Base-by-base conservation (phyloP, 2,113 vertebrate species). In the Gymnobelideus leadbeateri region DNA sequence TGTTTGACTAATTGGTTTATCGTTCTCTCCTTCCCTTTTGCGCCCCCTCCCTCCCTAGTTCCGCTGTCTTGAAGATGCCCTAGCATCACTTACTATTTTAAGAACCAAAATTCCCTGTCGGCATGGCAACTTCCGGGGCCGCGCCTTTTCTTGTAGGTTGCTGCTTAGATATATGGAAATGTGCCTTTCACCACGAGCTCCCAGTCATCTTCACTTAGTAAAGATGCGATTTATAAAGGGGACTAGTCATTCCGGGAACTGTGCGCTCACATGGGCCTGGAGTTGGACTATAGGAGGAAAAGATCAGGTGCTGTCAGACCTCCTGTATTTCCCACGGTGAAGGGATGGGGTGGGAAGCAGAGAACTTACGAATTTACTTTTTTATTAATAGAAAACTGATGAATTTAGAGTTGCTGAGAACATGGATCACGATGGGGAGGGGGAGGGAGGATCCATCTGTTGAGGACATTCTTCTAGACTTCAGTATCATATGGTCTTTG, bases 101-200 rank as follows among this genome's bases (percentile, higher is more conserved):
- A 97, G 98, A 97, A 93, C 98, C 97, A 95, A 97, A 97, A 98
- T 98, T 98, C 97, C 95, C 97, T 52, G 98, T 99, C 52, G 98
- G 97, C 98, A 99, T 98, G 98, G 98, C 98, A 98, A 98, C 98
- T 98, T 98, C 97, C 95, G 96, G 93, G 92, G 98, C 98, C 97
- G 95, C 95, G 97, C 97, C 98, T 98, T 84, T 84, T 84, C 98
- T 98, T 92, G 97, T 97, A 68, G 94, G 97, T 92, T 94, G 96
- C 97, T 92, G 95, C 96, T 95, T 94, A 97, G 96, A 96, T 97
- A 97, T 97, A 95, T 97, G 97, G 94, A 97, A 97, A 97, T 95
- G 0, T 92, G 93, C 24, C 9, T 14, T 0, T 93, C 57, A 3
- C 68, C 96, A 89, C 92, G 0, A 19, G 89, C 93, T 95, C 91